Base-by-base conservation (phyloP, 1,140 invertebrate genomes). In the Leucophenga varia region DNA sequence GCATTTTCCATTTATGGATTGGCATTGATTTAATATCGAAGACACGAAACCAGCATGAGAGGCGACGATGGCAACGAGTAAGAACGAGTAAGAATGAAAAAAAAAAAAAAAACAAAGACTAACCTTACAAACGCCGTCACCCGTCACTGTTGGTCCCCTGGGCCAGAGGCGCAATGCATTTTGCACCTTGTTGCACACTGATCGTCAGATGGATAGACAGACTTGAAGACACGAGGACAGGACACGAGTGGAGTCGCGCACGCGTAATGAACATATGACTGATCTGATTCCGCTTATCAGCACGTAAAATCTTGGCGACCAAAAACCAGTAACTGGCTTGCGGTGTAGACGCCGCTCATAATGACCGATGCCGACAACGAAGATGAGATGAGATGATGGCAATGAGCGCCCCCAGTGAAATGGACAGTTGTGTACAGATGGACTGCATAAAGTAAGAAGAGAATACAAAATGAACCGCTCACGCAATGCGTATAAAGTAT, bases 1-100 rank as follows among this genome's bases (percentile, higher is more conserved):
- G 52, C 49, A 49, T 50, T 55, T 60, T 45, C 64, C 64, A 68
- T 68, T 68, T 68, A 68, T 68, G 64, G 64, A 64, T 64, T 68
- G 64, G 64, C 64, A 69, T 68, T 68, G 64, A 64, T 68, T 68
- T 64, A 68, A 68, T 68, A 60, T 64, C 59, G 64, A 35, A 16
- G 5, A 16, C 7, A 6, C n/a, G n/a, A n/a, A n/a, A n/a, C n/a
- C n/a, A n/a, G n/a, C n/a, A n/a, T n/a, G n/a, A n/a, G n/a, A n/a
- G n/a, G 46, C 57, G 49, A 18, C 9, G 39, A 18, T 35, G 16
- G 32, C 6, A 54, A 40, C 38, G 44, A 21, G n/a, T n/a, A n/a
- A 13, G 38, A 36, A 44, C 40, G 48, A 13, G 5, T 6, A 16
- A 35, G 38, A 59, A 45, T 21, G n/a, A n/a, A 7, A 30, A 30